These are phyloP conservation scores for Oxygymnocypris stewartii DNA, from an alignment of 2,113 vertebrate genomes.

Conservation along the genomic window DNA sequence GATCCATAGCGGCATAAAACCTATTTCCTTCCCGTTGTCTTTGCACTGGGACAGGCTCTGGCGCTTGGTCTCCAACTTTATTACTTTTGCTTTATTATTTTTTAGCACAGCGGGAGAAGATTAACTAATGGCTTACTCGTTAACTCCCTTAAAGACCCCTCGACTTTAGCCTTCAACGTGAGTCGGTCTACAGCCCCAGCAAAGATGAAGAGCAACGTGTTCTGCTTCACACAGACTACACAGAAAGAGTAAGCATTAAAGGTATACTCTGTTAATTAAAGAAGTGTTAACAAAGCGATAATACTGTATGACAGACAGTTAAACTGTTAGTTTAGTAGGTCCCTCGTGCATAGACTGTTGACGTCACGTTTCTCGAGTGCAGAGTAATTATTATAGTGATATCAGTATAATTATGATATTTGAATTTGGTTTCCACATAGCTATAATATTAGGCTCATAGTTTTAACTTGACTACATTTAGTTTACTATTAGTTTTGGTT, in stretches of 20 bases:
- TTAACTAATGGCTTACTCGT: constrained; percentile 71
- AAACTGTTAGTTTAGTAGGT: background rate
- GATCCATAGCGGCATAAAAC: constrained; percentile 62
- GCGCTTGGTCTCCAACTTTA: constrained; percentile 54
- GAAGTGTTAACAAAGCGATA: background rate
- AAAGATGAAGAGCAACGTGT: constrained; percentile 27
- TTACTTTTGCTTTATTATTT: constrained; percentile 53
- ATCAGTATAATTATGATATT: background rate
- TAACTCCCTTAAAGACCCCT: constrained; percentile 67
- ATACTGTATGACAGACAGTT: background rate
- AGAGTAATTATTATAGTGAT: background rate
- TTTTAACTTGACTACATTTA: background rate
- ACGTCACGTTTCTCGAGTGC: background rate
- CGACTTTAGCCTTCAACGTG: constrained; percentile 24
- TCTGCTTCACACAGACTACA: background rate
- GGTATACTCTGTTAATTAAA: background rate
- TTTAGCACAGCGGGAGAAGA: constrained; percentile 60
- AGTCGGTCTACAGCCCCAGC: background rate
- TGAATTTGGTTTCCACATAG: background rate
- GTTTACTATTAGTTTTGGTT: background rate
- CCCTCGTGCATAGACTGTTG: background rate
- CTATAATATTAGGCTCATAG: background rate
- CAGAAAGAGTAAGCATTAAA: background rate
- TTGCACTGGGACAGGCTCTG: constrained; percentile 18
- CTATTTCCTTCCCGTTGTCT: background rate